A percentile compares a stretch with the other conserved stretches of the same genome.
Evolutionary conservation across 2,113 vertebrate genomes (phyloP).

Genomic region (Lota lota): DNA sequence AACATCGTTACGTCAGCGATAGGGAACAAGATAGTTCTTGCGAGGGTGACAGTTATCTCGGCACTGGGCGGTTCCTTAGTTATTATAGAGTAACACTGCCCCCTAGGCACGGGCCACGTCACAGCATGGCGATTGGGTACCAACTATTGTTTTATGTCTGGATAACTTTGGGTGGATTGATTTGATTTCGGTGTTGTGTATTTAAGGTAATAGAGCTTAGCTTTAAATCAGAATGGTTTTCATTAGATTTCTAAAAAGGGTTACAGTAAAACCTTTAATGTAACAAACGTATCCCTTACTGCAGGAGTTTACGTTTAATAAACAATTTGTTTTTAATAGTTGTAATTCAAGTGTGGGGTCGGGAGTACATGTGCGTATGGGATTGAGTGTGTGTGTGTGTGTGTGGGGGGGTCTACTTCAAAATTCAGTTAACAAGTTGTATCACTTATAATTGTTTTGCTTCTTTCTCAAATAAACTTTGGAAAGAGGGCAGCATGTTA

Average conservation of each 20-base stretch:
- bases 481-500: background rate
- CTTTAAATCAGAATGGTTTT: too few relatives aligned
- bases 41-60: background rate
- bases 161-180: background rate
- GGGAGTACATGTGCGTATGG: background rate
- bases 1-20: background rate
- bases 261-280: too few relatives aligned
- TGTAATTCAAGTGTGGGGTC: background rate
- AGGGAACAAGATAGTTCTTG: slow-evolving; percentile 1
- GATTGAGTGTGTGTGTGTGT: background rate
- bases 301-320: too few relatives aligned
- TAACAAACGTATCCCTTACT: too few relatives aligned
- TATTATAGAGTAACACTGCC: slow-evolving; percentile 30
- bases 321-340: too few relatives aligned
- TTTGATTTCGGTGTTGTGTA: background rate
- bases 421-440: too few relatives aligned
- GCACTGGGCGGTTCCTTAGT: background rate
- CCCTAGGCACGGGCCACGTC: slow-evolving; percentile 7
- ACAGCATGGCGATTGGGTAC: background rate
- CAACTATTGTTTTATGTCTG: background rate
- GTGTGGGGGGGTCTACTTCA: background rate
- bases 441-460: too few relatives aligned
- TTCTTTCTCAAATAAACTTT: too few relatives aligned
- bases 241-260: too few relatives aligned
- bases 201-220: too few relatives aligned